phyloP scores from a whole-genome alignment of 2,888 invertebrate genomes.

The Aethes cnicana region DNA sequence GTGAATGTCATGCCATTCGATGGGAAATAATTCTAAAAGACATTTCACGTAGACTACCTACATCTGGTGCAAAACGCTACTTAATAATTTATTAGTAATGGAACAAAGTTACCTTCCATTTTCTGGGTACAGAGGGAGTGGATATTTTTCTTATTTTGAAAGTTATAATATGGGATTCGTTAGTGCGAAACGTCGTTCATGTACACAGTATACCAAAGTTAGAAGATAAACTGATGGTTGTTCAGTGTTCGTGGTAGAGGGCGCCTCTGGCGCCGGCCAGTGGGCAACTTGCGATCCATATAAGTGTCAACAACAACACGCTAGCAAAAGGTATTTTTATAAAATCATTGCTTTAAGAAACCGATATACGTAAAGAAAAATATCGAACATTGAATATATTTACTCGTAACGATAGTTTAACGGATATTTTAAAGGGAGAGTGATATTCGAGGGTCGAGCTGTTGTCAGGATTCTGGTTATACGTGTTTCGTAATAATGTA shows the following conservation, averaged over 20 bases:
- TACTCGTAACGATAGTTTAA: slow-evolving; percentile 76
- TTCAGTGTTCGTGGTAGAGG: slow-evolving; percentile 44
- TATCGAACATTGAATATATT: slow-evolving; percentile 72
- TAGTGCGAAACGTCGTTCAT: slow-evolving; percentile 54
- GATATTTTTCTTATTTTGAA: slow-evolving; percentile 55
- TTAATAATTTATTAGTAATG: slow-evolving; percentile 63
- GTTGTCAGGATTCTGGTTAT: slow-evolving; percentile 75
- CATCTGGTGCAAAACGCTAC: slow-evolving; percentile 46
- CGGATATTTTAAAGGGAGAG: slow-evolving; percentile 62
- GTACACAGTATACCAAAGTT: slow-evolving; percentile 82
- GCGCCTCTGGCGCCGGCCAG: slow-evolving; percentile 31
- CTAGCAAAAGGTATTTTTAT: slow-evolving; percentile 76
- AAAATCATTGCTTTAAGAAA: slow-evolving; percentile 78
- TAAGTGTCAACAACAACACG: slow-evolving; percentile 50
- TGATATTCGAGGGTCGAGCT: slow-evolving; percentile 56
- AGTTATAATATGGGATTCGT: slow-evolving; percentile 55
- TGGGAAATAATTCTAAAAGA: slow-evolving; percentile 51
- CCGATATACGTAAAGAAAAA: slow-evolving; percentile 77
- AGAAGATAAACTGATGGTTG: slow-evolving; percentile 72
- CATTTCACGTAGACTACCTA: slow-evolving; percentile 55
- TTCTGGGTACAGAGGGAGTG: slow-evolving; percentile 57
- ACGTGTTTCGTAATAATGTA: slow-evolving; percentile 76
- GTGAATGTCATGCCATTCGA: slow-evolving; percentile 59
- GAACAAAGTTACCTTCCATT: slow-evolving; percentile 76
- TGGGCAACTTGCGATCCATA: slow-evolving; percentile 41